Conservation (phyloP, 2,888 invertebrate species). For the Acanthacorydalis orientalis region DNA sequence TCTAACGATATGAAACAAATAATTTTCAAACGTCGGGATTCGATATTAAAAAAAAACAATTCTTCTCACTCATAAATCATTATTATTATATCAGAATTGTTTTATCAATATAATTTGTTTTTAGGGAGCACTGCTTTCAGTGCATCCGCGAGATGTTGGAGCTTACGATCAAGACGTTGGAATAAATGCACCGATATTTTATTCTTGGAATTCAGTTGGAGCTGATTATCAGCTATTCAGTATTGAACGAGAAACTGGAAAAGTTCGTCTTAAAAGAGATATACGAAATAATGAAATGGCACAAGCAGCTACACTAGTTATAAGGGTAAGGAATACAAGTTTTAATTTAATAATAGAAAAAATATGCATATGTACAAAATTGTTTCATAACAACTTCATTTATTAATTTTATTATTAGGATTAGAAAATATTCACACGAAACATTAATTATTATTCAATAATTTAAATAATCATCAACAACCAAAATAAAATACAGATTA, state of each 20-base stretch:
- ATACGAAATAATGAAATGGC: constrained; percentile 42
- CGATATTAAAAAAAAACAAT: background rate
- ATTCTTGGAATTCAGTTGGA: constrained; percentile 44
- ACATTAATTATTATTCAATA: background rate
- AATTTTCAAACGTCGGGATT: background rate
- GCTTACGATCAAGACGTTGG: constrained; percentile 71
- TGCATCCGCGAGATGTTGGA: constrained; percentile 54
- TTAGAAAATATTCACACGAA: background rate
- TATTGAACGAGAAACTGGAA: constrained; percentile 47
- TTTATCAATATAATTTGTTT: constrained; percentile 7
- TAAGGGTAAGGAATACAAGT: constrained; percentile 38
- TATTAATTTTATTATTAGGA: background rate
- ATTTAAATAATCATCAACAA: no score
- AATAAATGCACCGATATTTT: constrained; percentile 56
- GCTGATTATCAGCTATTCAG: constrained; percentile 44
- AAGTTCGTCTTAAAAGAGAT: constrained; percentile 37
- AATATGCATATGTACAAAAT: background rate
- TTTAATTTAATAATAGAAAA: background rate
- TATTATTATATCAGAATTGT: no score
- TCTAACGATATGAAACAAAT: background rate
- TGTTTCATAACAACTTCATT: background rate
- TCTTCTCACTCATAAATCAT: no score
- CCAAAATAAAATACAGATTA: no score
- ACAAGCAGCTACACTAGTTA: constrained; percentile 61
- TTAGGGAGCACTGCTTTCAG: constrained; percentile 43